Percentiles rank a stretch among this genome's conserved stretches.
Evolutionary conservation across 2,888 invertebrate species (phyloP).

Genomic region (Cantharis rustica): DNA sequence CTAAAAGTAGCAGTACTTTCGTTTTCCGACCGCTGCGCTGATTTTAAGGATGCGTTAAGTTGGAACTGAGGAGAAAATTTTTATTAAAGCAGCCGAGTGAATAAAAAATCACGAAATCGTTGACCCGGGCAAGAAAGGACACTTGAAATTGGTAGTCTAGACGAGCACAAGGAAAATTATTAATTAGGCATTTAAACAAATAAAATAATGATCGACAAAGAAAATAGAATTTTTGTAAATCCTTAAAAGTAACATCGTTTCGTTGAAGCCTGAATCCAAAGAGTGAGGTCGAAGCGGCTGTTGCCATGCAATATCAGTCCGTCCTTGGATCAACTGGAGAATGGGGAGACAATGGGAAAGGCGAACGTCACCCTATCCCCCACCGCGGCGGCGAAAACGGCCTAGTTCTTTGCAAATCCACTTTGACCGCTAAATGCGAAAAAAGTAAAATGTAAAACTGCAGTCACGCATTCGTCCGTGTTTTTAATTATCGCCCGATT

Average conservation of each 20-base stretch:
- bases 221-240: not conserved
- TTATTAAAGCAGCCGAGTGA: not conserved
- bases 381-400: conserved; percentile 24
- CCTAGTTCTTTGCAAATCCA: conserved; percentile 9
- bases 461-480: not conserved
- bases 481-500: not conserved
- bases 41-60: not conserved
- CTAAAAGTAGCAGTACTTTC: no score
- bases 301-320: conserved; percentile 34
- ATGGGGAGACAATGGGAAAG: conserved; percentile 31
- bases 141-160: not conserved
- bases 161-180: not conserved
- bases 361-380: conserved; percentile 29
- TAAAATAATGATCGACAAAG: not conserved
- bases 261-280: conserved; percentile 26
- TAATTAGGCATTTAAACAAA: not conserved
- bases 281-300: conserved; percentile 30
- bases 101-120: not conserved
- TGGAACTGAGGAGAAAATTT: not conserved
- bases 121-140: not conserved
- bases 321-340: conserved; percentile 32
- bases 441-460: not conserved
- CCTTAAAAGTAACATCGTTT: conserved; percentile 6
- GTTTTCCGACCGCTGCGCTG: not conserved
- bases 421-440: conserved; percentile 14